A percentile compares a stretch with the other conserved stretches of the same genome.
These are phyloP conservation scores for Calidris pygmaea DNA, from an alignment of 2,113 vertebrate species.

Conservation along the genomic window DNA sequence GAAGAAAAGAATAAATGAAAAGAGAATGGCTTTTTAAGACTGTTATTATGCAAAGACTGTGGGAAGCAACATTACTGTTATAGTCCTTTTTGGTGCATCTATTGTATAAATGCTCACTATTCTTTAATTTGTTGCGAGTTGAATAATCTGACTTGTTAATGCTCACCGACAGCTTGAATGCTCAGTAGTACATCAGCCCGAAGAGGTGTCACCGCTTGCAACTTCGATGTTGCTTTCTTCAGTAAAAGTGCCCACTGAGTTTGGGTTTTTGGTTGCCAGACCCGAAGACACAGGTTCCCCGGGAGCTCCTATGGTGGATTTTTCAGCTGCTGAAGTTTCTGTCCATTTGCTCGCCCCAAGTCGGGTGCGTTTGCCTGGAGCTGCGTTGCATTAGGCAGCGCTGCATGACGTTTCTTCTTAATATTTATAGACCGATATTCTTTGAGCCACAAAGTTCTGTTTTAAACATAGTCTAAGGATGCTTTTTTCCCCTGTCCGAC, in stretches of 20 bases:
- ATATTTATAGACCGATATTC: background rate
- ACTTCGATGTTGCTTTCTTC: background rate
- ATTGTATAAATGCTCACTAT: background rate
- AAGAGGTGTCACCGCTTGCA: background rate
- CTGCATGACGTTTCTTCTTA: accelerated
- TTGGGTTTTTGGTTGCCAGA: background rate
- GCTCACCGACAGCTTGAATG: background rate
- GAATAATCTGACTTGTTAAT: constrained; percentile 42
- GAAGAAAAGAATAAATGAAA: background rate
- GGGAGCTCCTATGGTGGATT: accelerated
- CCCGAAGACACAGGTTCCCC: accelerated
- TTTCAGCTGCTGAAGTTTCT: background rate
- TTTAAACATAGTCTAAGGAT: accelerated
- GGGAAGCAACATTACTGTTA: background rate
- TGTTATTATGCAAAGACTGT: constrained; percentile 9
- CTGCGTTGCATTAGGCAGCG: accelerated
- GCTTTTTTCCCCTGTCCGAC: background rate
- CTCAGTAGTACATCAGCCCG: background rate
- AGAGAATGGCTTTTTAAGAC: constrained; percentile 14
- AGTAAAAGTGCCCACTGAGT: background rate
- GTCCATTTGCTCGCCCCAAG: background rate
- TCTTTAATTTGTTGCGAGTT: constrained; percentile 8
- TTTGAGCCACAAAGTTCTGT: background rate
- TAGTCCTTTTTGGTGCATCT: background rate
- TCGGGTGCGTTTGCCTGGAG: background rate